Conservation (phyloP, 2,797 vertebrate species). For the Austrolebias charrua region DNA sequence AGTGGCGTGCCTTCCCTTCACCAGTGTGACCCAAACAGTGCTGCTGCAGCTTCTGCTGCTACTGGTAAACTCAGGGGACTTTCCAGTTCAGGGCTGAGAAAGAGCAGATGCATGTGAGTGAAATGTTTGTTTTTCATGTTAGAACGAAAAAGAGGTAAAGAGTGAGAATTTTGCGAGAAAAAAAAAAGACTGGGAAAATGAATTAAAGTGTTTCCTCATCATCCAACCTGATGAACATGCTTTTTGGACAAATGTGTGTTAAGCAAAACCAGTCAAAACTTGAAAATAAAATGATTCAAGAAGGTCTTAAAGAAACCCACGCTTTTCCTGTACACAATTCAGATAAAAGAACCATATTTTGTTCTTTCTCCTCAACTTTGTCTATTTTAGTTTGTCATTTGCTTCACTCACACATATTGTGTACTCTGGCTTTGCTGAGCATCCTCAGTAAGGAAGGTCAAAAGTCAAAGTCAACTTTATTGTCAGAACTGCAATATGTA, state of each 20-base stretch:
- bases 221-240: background rate
- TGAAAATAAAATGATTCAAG: background rate
- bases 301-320: background rate
- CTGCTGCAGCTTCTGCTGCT: constrained; percentile 62
- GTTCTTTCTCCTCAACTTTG: too few relatives aligned
- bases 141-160: background rate
- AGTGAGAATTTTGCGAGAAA: background rate
- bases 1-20: constrained; percentile 87
- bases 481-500: too few relatives aligned
- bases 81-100: constrained; percentile 53
- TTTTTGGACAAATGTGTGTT: background rate
- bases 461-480: too few relatives aligned
- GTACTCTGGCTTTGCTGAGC: background rate
- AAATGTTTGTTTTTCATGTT: constrained; percentile 13
- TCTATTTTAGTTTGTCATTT: background rate
- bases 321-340: background rate
- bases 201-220: background rate
- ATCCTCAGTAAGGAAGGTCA: background rate
- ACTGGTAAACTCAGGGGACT: constrained; percentile 63
- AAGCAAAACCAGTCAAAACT: background rate
- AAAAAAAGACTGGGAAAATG: background rate
- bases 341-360: background rate
- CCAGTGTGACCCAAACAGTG: constrained; percentile 67
- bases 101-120: constrained; percentile 16
- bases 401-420: background rate